Base-by-base conservation (phyloP, 1,140 invertebrate genomes). In the Heterodera schachtii region DNA sequence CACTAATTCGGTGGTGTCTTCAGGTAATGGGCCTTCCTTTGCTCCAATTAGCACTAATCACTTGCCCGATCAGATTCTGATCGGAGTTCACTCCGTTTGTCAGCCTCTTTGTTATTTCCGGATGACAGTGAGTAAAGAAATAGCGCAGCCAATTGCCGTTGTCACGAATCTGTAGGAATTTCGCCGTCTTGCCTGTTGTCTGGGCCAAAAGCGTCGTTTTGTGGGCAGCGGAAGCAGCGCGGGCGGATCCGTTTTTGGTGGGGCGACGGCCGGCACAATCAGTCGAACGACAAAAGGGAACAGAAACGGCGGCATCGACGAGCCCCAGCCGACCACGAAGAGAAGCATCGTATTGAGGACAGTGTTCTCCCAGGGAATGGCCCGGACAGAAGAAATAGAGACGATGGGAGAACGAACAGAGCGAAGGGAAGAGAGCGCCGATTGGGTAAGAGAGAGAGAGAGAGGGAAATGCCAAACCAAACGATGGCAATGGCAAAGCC, bases 121-220 rank as follows among this genome's bases (percentile, higher is more conserved):
- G 31, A 87, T 87, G 87, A 89, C 86, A 64, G 57, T 64, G 57
- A 64, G 57, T 19, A 64, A 64, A 64, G 5, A 19, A 19, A 19
- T 64, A n/a, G 13, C 5, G 3, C 11, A 64, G 13, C 11, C 5
- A 64, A 64, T 64, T 19, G 19, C 19, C 3, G n/a, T 19, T 64
- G 13, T 19, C 57, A 60, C 19, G 5, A 60, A 16, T 60, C 19
- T 64, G 16, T 19, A 11, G 43, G 88, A 89, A 75, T 89, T 89
- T 79, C 87, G 88, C 43, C 86, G 89, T 13, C 75, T 89, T 46
- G 88, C 88, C 4, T 88, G 88, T 77, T 90, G 88, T 67, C 75
- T 78, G 57, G 77, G 95, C 87, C 93, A 93, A 73, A 97, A 98
- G 91, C 92, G 94, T 84, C 95, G 95, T 91, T 94, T 94, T 91